These are phyloP conservation scores for Pseudopipra pipra DNA, from an alignment of 2,113 vertebrate species.

Conservation along the genomic window DNA sequence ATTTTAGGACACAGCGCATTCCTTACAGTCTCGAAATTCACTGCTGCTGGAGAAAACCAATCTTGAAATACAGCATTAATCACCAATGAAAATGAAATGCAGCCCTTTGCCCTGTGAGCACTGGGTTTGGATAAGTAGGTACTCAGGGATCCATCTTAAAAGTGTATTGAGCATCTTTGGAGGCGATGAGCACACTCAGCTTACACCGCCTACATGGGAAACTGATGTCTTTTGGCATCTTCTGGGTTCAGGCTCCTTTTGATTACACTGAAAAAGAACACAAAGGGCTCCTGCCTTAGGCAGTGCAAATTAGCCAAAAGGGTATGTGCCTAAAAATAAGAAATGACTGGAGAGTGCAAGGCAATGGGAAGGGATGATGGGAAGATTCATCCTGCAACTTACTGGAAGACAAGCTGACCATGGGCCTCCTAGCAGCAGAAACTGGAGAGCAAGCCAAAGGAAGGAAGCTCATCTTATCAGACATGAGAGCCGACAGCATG, in stretches of 20 bases:
- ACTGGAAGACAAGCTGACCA: neutral
- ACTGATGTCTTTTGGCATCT: slow-evolving; percentile 12
- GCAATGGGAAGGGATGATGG: neutral
- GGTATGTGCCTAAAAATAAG: neutral
- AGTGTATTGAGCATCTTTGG: neutral
- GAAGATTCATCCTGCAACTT: neutral
- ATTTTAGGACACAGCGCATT: neutral
- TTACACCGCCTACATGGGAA: neutral
- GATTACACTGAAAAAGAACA: neutral
- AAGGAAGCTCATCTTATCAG: neutral
- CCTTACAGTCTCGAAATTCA: neutral
- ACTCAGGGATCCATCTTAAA: neutral
- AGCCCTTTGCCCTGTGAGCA: neutral
- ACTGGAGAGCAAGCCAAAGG: neutral
- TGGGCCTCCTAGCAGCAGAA: neutral
- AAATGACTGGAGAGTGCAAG: neutral
- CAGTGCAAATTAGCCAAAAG: neutral
- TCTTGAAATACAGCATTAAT: neutral
- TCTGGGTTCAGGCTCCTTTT: neutral
- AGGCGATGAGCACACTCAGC: neutral
- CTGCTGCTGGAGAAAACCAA: neutral
- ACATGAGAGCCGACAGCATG: neutral
- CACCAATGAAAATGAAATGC: neutral
- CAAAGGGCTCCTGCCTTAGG: neutral
- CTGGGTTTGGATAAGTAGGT: neutral